Percentiles rank a stretch among this genome's conserved stretches.
phyloP scores from a whole-genome alignment of 2,797 vertebrate species.

The Valencia hispanica region DNA sequence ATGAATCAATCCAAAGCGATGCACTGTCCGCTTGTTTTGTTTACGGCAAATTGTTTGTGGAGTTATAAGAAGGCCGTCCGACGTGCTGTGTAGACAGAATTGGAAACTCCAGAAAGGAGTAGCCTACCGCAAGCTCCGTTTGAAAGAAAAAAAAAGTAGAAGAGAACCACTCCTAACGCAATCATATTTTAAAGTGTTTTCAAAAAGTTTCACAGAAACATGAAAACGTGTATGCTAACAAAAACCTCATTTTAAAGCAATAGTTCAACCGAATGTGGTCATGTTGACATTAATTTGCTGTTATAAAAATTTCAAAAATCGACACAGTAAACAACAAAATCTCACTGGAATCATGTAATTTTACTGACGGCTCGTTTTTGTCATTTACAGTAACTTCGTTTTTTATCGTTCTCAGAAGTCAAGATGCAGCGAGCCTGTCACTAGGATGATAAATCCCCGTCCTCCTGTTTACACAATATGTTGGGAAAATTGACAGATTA shows the following conservation, averaged over 20 bases:
- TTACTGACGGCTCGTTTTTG: neutral
- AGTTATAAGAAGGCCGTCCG: neutral
- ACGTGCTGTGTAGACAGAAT: neutral
- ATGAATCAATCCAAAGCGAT: too few relatives aligned
- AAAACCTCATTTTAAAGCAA: neutral
- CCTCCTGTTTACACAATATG: too few relatives aligned
- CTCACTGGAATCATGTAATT: neutral
- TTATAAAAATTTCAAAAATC: too few relatives aligned
- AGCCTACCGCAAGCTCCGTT: neutral
- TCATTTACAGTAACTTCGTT: neutral
- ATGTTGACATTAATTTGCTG: neutral
- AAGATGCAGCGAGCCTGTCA: too few relatives aligned
- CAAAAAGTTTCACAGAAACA: neutral
- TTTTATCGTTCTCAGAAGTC: neutral
- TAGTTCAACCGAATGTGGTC: neutral
- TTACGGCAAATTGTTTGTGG: neutral
- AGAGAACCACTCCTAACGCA: neutral
- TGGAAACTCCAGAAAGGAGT: neutral
- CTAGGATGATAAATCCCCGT: too few relatives aligned
- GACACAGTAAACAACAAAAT: too few relatives aligned
- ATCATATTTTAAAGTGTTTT: neutral
- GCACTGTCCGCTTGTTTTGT: neutral
- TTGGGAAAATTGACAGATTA: neutral
- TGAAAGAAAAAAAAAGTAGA: neutral
- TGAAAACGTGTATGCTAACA: neutral